Evolutionary conservation across 2,113 vertebrate species (phyloP), one percentile per base, ranked within the genome.

Genomic region (Hemiscyllium ocellatum): DNA sequence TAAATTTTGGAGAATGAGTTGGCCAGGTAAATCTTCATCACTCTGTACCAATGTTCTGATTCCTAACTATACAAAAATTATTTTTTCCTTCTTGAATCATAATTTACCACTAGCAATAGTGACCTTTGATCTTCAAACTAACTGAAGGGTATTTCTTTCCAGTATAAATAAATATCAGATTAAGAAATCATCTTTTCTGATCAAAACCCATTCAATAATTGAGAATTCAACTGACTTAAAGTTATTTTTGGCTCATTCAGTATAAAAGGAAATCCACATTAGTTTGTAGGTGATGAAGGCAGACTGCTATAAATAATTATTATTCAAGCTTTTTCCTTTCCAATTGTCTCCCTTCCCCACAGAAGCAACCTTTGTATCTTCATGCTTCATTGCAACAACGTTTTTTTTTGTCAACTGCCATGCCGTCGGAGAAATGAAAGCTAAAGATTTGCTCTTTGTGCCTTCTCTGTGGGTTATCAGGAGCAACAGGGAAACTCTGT

Each of bases 251-350:
- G 13, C n/a, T 90, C n/a, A 29, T 33, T 90, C 4, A 29, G 56
- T 90, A 10, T 61, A 61, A 61, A 5, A 61, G 56, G 56, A 61
- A 61, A 61, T 61, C 52, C 52, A 33, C 13, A 3, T 90, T 56
- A 15, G 33, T 26, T 26, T 87, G 86, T 26, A 56, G 52, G 3
- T 61, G 52, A 61, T 65, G 15, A 29, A 29, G 33, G 10, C 52
- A 65, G 87, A 17, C 52, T 65, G 29, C 87, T 65, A 90, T 90
- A 90, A 90, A 90, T 65, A 65, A 90, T 61, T 61, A 65, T 90
- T 15, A 90, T 61, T 90, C 52, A 90, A 90, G 87, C 52, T 0
- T 83, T 83, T 90, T 65, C 29, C 56, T 33, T 56, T 29, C 19
- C 12, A 65, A 90, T 90, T 90, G 52, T 61, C 52, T 90, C 52